These are phyloP conservation scores for Exaiptasia diaphana DNA, from an alignment of 64 coral and sea anemone species.

Conservation along the genomic window DNA sequence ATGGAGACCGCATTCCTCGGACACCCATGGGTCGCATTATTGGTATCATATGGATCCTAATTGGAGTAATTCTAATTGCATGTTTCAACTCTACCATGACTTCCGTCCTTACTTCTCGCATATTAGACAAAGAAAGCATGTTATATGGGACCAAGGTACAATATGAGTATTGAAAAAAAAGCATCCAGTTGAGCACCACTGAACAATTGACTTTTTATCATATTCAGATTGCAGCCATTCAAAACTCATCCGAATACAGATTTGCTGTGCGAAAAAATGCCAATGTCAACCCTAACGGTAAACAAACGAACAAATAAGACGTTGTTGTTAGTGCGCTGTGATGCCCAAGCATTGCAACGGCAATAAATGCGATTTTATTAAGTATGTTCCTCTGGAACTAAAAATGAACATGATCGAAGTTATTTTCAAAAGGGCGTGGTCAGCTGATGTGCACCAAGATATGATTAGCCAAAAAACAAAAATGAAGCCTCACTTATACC, in stretches of 20 bases:
- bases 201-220: background rate
- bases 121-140: constrained; percentile 62
- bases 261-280: constrained; percentile 76
- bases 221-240: constrained; percentile 79
- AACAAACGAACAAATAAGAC: too few species aligned
- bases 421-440: too few species aligned
- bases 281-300: constrained; percentile 77
- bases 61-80: constrained; percentile 60
- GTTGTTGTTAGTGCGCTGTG: too few species aligned
- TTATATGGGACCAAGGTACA: constrained; percentile 83
- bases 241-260: constrained; percentile 83
- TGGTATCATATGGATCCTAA: constrained; percentile 68
- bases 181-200: background rate
- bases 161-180: background rate
- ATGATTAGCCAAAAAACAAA: too few species aligned
- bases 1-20: constrained; percentile 71
- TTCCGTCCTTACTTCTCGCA: constrained; percentile 60
- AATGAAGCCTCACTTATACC: too few species aligned
- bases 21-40: constrained; percentile 51
- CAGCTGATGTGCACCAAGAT: too few species aligned
- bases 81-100: constrained; percentile 88
- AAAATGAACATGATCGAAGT: too few species aligned
- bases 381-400: too few species aligned
- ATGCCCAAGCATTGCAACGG: too few species aligned
- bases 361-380: too few species aligned